phyloP scores from a whole-genome alignment of 2,113 vertebrate genomes.

The Camelus dromedarius region DNA sequence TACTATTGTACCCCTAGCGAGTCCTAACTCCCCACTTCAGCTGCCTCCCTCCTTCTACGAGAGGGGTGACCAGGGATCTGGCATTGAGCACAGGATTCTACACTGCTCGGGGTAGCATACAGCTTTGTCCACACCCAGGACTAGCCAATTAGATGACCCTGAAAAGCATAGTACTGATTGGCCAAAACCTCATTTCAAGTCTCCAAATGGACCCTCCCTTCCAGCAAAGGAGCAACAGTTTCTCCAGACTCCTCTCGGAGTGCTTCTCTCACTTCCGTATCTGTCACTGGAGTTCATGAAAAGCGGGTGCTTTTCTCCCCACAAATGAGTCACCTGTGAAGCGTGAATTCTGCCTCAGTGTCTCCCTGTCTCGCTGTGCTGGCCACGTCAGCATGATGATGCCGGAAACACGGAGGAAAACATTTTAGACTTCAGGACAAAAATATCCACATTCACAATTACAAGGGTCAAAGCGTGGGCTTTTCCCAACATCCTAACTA shows the following conservation, averaged over 20 bases:
- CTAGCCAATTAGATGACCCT: not conserved
- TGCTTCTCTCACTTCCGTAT: not conserved
- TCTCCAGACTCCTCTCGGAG: not conserved
- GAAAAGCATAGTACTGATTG: not conserved
- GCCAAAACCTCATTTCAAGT: not conserved
- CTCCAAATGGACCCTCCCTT: not conserved
- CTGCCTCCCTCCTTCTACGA: not conserved
- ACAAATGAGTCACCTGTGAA: not conserved
- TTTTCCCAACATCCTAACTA: no score
- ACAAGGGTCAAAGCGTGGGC: not conserved
- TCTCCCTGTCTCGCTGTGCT: not conserved
- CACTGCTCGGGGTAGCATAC: not conserved
- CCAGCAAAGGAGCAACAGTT: no score
- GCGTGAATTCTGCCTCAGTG: not conserved
- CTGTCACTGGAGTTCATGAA: not conserved
- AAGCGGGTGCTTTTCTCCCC: not conserved
- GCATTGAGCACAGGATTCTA: not conserved
- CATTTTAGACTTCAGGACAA: not conserved
- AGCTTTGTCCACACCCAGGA: rapidly evolving
- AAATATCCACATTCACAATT: not conserved
- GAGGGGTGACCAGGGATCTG: no score
- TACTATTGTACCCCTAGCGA: no score
- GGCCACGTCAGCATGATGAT: rapidly evolving
- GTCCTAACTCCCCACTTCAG: no score
- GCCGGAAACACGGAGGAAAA: not conserved